Evolutionary conservation across 2,113 vertebrate genomes (phyloP), one percentile per base, ranked within the genome.

Genomic region (Pipra filicauda): DNA sequence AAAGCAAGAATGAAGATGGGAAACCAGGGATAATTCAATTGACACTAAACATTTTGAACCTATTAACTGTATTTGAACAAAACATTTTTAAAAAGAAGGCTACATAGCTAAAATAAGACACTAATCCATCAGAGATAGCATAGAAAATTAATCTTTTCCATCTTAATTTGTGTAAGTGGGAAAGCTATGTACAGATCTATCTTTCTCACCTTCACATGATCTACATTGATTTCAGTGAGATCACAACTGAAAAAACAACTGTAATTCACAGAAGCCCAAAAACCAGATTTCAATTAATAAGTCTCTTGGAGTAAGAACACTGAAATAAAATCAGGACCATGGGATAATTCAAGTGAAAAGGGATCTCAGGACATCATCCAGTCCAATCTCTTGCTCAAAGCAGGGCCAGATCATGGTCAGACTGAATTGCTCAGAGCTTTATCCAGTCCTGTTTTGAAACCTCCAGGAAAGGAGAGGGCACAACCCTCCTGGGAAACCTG

Each of bases 21-120:
- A 74, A 96, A 89, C n/a, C 65, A 86, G 71, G 44, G 76, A 93
- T 94, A 97, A 96, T 94, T 92, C 92, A 95, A 75, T 83, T 85
- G 86, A 92, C 85, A 44, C 39, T 59, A 89, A 94, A 88, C 67
- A 95, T 95, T 94, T 86, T 74, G 73, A 92, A 94, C 44, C 12
- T 90, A 75, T 85, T 90, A 94, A 77, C 23, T 88, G 54, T 2
- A 88, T 64, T 90, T 67, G 69, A 78, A 71, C 21, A 43, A 88
- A 81, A 35, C 20, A n/a, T 30, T 86, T 95, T 75, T 30, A 1
- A 28, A 73, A 78, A 55, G 21, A 52, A 61, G 35, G 43, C 30
- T 88, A 64, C 13, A 6, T 8, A 69, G 65, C 64, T 95, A 67
- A 95, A 85, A 44, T 55, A 66, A 80, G 51, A 61, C 27, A n/a